Conservation (phyloP, 2,888 invertebrate species). For the Coenonympha arcania region DNA sequence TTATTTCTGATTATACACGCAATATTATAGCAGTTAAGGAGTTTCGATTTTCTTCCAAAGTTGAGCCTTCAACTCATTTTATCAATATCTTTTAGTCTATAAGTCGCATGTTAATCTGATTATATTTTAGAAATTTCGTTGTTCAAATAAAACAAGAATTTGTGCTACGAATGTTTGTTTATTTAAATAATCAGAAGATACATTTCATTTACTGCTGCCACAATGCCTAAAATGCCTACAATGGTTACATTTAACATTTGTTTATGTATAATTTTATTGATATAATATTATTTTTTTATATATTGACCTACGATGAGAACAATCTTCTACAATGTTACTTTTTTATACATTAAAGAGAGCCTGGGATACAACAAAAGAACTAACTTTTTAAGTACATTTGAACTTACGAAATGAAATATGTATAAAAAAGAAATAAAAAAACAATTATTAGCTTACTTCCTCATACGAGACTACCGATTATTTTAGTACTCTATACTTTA, state of each 20-base stretch:
- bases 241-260: not conserved
- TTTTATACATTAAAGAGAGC: constrained; percentile 40
- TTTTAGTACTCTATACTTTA: not conserved
- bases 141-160: constrained; percentile 43
- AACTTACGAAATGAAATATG: constrained; percentile 22
- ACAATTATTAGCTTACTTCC: constrained; percentile 18
- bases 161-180: constrained; percentile 51
- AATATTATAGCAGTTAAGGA: too few relatives aligned
- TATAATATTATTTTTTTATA: too few relatives aligned
- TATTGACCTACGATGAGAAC: not conserved
- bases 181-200: constrained; percentile 39
- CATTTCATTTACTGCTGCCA: constrained; percentile 10
- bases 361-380: constrained; percentile 35
- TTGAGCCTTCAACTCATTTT: too few relatives aligned
- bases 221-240: too few relatives aligned
- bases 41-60: too few relatives aligned
- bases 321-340: constrained; percentile 10
- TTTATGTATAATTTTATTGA: not conserved
- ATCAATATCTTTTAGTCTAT: too few relatives aligned
- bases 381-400: constrained; percentile 51
- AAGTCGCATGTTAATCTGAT: too few relatives aligned
- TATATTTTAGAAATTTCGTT: too few relatives aligned
- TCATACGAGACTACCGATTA: not conserved
- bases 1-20: too few relatives aligned
- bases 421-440: constrained; percentile 34